Conservation (phyloP, 2,113 vertebrate species). For the Percina caprodes region DNA sequence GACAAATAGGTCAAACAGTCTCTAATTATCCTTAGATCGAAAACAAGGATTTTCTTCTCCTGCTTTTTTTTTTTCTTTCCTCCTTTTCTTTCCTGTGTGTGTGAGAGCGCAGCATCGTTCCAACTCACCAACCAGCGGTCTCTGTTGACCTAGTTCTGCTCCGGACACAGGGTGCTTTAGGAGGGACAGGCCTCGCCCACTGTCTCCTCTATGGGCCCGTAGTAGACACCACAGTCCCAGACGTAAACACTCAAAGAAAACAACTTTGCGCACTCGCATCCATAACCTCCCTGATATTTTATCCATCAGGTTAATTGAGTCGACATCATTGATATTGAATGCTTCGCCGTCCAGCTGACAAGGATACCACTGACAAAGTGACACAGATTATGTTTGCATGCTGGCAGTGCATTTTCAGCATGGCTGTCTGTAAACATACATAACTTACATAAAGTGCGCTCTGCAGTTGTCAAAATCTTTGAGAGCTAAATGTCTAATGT, state of each 20-base stretch:
- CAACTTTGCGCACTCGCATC: conserved; percentile 25
- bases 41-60: conserved; percentile 66
- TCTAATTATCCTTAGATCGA: conserved; percentile 74
- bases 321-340: conserved; percentile 70
- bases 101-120: conserved; percentile 74
- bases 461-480: conserved; percentile 12
- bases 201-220: conserved; percentile 55
- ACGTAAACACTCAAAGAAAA: conserved; percentile 23
- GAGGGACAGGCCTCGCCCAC: conserved; percentile 67
- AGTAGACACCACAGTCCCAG: conserved; percentile 48
- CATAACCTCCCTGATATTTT: conserved; percentile 56
- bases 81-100: conserved; percentile 63
- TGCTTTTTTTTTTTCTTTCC: conserved; percentile 24
- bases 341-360: conserved; percentile 46
- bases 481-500: background rate
- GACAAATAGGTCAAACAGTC: conserved; percentile 77
- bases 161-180: conserved; percentile 69
- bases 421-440: background rate
- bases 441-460: conserved; percentile 9
- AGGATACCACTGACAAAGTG: conserved; percentile 57
- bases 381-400: conserved; percentile 53
- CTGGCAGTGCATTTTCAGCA: conserved; percentile 42
- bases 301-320: conserved; percentile 73
- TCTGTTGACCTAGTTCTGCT: conserved; percentile 81
- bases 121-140: conserved; percentile 76